Evolutionary conservation across 2,888 invertebrate genomes (phyloP).

Genomic region (Lutraria lutraria): DNA sequence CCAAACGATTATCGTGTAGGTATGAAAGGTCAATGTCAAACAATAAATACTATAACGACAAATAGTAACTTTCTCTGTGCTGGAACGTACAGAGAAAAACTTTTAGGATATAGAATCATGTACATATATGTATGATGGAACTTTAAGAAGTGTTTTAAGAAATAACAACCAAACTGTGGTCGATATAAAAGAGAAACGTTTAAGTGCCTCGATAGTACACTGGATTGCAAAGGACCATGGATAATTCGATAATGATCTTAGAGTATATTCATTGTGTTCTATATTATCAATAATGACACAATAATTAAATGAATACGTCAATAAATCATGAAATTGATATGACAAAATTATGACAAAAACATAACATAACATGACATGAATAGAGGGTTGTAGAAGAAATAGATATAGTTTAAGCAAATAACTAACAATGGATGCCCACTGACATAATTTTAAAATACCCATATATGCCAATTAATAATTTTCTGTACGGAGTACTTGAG

Average conservation of each 20-base stretch:
- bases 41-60: too few relatives aligned
- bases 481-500: neutral
- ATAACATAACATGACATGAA: neutral
- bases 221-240: too few relatives aligned
- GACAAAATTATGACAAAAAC: slow-evolving; percentile 12
- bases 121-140: too few relatives aligned
- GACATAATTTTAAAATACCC: neutral
- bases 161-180: too few relatives aligned
- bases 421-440: neutral
- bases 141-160: too few relatives aligned
- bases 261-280: neutral
- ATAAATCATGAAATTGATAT: slow-evolving; percentile 20
- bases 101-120: too few relatives aligned
- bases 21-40: too few relatives aligned
- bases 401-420: neutral
- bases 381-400: neutral
- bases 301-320: neutral
- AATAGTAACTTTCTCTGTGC: too few relatives aligned
- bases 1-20: too few relatives aligned
- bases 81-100: too few relatives aligned
- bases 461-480: neutral
- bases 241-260: neutral
- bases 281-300: neutral
- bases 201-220: too few relatives aligned
- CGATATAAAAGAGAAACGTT: too few relatives aligned